Conservation (phyloP, 2,797 vertebrate genomes). For the Aldrovandia affinis region DNA sequence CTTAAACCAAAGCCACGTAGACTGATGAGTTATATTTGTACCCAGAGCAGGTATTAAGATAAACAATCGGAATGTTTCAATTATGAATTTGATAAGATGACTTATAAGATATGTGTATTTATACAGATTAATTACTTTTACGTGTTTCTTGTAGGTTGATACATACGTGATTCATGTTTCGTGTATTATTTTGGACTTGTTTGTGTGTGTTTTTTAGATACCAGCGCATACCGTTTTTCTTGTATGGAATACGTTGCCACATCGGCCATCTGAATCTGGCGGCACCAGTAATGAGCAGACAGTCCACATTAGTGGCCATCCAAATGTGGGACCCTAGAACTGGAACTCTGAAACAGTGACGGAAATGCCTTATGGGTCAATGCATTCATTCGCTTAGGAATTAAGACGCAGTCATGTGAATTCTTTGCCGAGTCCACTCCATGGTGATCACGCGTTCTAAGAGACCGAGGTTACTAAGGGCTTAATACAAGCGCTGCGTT, state of each 20-base stretch:
- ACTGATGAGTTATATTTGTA: neutral
- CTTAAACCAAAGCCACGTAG: neutral
- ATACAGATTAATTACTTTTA: neutral
- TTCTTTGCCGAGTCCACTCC: slow-evolving; percentile 30
- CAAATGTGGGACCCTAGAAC: neutral
- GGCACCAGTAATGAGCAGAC: neutral
- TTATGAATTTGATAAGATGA: too few species aligned
- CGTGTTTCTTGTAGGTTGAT: neutral
- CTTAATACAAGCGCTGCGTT: neutral
- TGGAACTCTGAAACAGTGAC: neutral
- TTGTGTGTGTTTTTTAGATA: neutral
- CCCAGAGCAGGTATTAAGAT: neutral
- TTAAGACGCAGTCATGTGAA: slow-evolving; percentile 24
- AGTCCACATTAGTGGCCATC: neutral
- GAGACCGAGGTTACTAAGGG: neutral
- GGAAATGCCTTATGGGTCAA: slow-evolving; percentile 13
- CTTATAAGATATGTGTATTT: neutral
- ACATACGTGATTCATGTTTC: neutral
- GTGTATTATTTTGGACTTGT: neutral
- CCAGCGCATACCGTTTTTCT: neutral
- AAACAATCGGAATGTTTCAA: too few species aligned
- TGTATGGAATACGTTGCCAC: neutral
- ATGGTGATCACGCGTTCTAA: slow-evolving; percentile 18
- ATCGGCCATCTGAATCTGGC: neutral
- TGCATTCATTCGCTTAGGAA: slow-evolving; percentile 6